Evolutionary conservation across 1,140 invertebrate genomes (phyloP), one percentile per base, ranked within the genome.

Genomic region (Oppia nitens): DNA sequence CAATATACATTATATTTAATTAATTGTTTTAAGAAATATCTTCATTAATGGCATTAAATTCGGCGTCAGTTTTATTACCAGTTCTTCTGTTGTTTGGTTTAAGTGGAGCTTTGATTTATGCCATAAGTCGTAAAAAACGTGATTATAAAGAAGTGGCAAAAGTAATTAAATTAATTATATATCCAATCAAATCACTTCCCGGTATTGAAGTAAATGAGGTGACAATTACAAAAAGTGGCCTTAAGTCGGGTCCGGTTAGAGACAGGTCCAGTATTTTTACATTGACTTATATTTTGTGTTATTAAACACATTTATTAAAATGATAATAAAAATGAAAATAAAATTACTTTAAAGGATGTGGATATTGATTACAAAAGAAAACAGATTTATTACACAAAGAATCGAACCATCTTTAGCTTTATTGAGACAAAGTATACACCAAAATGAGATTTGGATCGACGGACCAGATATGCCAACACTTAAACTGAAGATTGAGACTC

Each of bases 111-210:
- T 6, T 40, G 32, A 17, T 17, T 9, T 40, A 40, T 40, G 32
- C 32, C 32, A 40, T 40, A 6, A 40, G 17, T 17, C 6, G 17
- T 17, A 40, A 40, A 9, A 40, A 40, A 40, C 32, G 32, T 9
- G 6, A 40, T 9, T 40, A 40, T 40, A 40, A 6, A 9, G 6
- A 6, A 9, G 32, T 17, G 6, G 32, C 32, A 9, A 40, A 40
- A 40, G 50, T 57, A 1, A 17, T 49, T 9, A 57, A 57, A 45
- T 52, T 57, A 23, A 57, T 57, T 24, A 50, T 57, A n/a, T 57
- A 57, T 32, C 56, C 56, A 32, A 57, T 57, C 9, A 57, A 57
- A 52, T 57, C 56, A 23, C 23, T 57, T 20, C 26, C 6, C 29
- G 56, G 56, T 40, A 32, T 55, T 32, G 56, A 57, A 52, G 56